A percentile compares a stretch with the other conserved stretches of the same genome.
These are phyloP conservation scores for Phlogophora meticulosa DNA, from an alignment of 2,888 invertebrate species.

Conservation along the genomic window DNA sequence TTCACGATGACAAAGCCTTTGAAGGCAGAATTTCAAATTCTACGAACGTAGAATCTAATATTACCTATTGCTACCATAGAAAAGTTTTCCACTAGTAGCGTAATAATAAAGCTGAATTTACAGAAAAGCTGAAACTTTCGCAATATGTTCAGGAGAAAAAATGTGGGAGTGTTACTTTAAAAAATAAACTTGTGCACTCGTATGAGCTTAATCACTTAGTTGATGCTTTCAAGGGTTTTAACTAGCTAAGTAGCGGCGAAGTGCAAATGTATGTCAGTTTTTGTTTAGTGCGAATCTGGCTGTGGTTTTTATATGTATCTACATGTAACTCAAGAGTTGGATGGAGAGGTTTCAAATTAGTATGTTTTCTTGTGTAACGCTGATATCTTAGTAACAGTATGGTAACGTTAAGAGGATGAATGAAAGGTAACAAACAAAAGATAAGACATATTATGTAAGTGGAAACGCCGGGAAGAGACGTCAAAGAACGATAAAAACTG, in stretches of 20 bases:
- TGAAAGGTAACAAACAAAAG: no score
- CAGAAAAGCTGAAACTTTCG: slow-evolving; percentile 13
- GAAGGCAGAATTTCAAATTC: slow-evolving; percentile 12
- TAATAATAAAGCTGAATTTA: slow-evolving; percentile 12
- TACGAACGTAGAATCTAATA: neutral
- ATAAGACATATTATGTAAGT: no score
- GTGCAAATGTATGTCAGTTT: slow-evolving; percentile 49
- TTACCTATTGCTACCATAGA: neutral
- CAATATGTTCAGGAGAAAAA: slow-evolving; percentile 1
- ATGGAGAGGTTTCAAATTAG: neutral
- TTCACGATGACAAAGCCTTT: slow-evolving; percentile 12
- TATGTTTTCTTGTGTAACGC: neutral
- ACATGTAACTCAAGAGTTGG: no score
- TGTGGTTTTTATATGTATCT: slow-evolving; percentile 29
- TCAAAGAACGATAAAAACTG: no score
- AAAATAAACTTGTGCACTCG: slow-evolving; percentile 32
- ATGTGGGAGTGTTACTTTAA: neutral
- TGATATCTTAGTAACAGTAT: no score
- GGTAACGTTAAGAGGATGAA: no score
- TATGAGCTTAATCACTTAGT: slow-evolving; percentile 46
- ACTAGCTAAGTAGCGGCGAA: slow-evolving; percentile 16
- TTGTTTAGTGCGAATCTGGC: slow-evolving; percentile 16
- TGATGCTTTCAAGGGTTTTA: slow-evolving; percentile 24
- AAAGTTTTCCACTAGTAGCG: slow-evolving; percentile 2
- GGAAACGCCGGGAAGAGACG: no score